These are phyloP conservation scores for Propithecus coquereli DNA, from an alignment of 2,113 vertebrate genomes.

Conservation along the genomic window DNA sequence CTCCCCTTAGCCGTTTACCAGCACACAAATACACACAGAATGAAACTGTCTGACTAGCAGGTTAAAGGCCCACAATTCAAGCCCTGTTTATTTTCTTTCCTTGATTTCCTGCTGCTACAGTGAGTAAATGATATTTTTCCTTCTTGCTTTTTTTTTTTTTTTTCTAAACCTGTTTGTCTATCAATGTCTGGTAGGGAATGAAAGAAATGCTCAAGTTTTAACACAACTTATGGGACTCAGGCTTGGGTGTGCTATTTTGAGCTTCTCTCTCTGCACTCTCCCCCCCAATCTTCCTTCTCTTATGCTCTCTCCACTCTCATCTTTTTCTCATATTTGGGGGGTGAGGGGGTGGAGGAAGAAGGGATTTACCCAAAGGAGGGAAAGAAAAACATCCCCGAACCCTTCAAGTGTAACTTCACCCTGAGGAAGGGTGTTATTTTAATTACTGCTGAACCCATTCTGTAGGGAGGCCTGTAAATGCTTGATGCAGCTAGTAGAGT, in stretches of 20 bases:
- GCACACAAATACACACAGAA: constrained; percentile 84
- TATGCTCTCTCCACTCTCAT: not conserved
- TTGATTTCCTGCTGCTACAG: constrained; percentile 87
- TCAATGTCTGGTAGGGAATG: constrained; percentile 77
- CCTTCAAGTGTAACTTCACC: constrained; percentile 69
- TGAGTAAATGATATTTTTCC: constrained; percentile 87
- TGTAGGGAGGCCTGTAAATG: constrained; percentile 73
- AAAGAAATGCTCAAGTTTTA: constrained; percentile 75
- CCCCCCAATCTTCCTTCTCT: not conserved
- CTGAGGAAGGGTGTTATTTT: constrained; percentile 76
- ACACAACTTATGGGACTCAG: constrained; percentile 51
- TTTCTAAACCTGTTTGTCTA: constrained; percentile 82
- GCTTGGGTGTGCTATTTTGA: constrained; percentile 54
- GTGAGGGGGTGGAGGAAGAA: rapidly evolving
- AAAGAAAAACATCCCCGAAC: constrained; percentile 67
- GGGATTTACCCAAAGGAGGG: constrained; percentile 56
- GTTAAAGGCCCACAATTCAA: constrained; percentile 84
- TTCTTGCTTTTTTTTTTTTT: constrained; percentile 75
- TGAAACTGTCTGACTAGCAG: constrained; percentile 85
- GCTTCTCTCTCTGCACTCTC: not conserved
- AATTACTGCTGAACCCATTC: constrained; percentile 80
- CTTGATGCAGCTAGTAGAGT: constrained; percentile 75
- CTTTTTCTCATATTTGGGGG: constrained; percentile 44
- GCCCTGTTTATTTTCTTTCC: constrained; percentile 89
- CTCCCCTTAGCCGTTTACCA: constrained; percentile 85